phyloP scores from a whole-genome alignment of 2,113 vertebrate species.

The Alouatta palliata region DNA sequence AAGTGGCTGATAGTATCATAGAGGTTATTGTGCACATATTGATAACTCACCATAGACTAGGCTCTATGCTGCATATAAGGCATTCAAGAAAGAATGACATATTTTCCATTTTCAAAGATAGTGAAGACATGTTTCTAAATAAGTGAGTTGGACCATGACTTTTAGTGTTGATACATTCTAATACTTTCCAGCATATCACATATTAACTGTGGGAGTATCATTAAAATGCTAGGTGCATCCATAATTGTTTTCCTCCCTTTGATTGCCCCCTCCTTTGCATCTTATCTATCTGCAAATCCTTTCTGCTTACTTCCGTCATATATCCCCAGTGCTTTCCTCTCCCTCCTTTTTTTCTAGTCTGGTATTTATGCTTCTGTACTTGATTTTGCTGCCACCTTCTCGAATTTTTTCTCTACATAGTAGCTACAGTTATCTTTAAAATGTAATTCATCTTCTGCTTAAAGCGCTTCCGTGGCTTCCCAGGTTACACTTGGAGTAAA shows the following conservation, averaged over 20 bases:
- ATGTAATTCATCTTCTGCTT: not conserved
- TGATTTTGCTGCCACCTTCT: not conserved
- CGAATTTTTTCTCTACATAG: not conserved
- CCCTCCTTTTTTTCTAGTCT: not conserved
- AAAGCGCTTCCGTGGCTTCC: not conserved
- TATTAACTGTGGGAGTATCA: not conserved
- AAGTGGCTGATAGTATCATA: not conserved
- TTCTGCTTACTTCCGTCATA: not conserved
- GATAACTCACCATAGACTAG: not conserved
- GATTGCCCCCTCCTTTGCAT: no score
- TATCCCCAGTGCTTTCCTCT: not conserved
- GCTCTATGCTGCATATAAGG: not conserved
- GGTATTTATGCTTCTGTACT: not conserved
- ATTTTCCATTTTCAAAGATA: not conserved
- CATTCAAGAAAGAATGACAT: not conserved
- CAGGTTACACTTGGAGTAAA: not conserved
- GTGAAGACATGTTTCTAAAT: not conserved
- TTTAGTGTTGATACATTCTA: not conserved
- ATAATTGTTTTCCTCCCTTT: not conserved
- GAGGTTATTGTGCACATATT: not conserved
- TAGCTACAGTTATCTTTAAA: constrained; percentile 1
- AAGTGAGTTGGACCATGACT: not conserved
- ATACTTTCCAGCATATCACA: no score
- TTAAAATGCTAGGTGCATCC: not conserved
- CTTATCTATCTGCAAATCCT: not conserved